Evolutionary conservation across 1,140 invertebrate genomes (phyloP).

Genomic region (Planococcus citri): DNA sequence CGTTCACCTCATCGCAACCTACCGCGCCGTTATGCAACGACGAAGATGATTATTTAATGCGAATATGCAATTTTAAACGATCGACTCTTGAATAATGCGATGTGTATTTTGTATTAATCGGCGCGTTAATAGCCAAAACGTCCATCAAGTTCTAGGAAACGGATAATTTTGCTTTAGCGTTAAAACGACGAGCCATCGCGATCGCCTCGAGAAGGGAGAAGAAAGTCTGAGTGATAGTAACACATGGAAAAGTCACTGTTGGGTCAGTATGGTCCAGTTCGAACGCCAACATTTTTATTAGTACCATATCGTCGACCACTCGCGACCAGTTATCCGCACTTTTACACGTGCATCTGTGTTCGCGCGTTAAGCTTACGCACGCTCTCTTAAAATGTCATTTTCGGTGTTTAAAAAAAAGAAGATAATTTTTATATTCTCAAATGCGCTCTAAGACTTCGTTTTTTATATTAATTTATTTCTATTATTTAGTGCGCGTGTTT

Average conservation of each 20-base stretch:
- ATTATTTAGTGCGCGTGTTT: not conserved
- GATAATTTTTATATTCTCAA: not conserved
- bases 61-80: not conserved
- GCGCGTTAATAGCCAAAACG: not conserved
- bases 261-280: conserved; percentile 17
- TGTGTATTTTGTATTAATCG: not conserved
- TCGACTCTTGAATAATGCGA: not conserved
- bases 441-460: not conserved
- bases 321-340: not conserved
- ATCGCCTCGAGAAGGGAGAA: conserved; percentile 8
- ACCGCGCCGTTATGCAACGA: not conserved
- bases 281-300: conserved; percentile 9
- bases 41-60: not conserved
- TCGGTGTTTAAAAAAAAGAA: not conserved
- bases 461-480: not conserved
- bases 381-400: not conserved
- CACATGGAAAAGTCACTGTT: not conserved
- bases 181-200: not conserved
- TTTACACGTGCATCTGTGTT: not conserved
- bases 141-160: conserved; percentile 17
- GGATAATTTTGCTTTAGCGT: not conserved
- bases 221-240: conserved; percentile 12
- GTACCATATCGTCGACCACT: conserved; percentile 1
- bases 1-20: not conserved
- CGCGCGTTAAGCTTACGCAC: not conserved